These are phyloP conservation scores for Eulemur albifrons DNA, from an alignment of 2,797 vertebrate species.

Conservation along the genomic window DNA sequence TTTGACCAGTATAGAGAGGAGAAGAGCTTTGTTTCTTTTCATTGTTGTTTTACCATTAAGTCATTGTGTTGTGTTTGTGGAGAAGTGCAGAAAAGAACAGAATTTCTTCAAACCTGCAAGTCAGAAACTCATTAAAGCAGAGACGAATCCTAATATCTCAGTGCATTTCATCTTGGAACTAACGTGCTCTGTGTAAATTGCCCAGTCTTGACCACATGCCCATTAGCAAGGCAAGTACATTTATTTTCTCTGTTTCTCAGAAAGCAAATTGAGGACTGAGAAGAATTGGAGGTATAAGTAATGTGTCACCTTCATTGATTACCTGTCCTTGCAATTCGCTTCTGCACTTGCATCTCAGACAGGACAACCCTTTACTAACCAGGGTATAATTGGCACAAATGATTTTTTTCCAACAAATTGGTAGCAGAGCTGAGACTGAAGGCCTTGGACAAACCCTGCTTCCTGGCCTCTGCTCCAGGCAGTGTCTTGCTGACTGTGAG, in stretches of 20 bases:
- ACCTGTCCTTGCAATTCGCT: not conserved
- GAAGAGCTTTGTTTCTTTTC: not conserved
- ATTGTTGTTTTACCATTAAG: not conserved
- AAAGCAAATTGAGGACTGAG: slow-evolving; percentile 13
- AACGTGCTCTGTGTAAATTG: not conserved
- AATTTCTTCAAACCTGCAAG: not conserved
- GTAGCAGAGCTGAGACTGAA: not conserved
- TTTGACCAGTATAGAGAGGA: not conserved
- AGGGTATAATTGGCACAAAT: slow-evolving; percentile 43
- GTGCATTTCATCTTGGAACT: not conserved
- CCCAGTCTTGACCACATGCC: not conserved
- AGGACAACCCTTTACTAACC: not conserved
- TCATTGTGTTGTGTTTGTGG: not conserved
- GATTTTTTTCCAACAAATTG: not conserved
- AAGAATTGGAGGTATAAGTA: slow-evolving; percentile 34
- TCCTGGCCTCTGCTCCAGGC: not conserved
- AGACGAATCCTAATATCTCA: not conserved
- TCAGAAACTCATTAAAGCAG: not conserved
- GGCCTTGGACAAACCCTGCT: not conserved
- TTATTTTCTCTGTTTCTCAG: not conserved
- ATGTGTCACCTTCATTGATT: slow-evolving; percentile 39
- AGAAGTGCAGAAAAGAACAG: not conserved
- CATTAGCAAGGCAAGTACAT: not conserved
- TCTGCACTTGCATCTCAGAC: not conserved
- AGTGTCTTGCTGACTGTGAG: not conserved